A percentile compares a stretch with the other conserved stretches of the same genome.
These are phyloP conservation scores for Drosophila mimica DNA, from an alignment of 2,888 invertebrate genomes.

Conservation along the genomic window DNA sequence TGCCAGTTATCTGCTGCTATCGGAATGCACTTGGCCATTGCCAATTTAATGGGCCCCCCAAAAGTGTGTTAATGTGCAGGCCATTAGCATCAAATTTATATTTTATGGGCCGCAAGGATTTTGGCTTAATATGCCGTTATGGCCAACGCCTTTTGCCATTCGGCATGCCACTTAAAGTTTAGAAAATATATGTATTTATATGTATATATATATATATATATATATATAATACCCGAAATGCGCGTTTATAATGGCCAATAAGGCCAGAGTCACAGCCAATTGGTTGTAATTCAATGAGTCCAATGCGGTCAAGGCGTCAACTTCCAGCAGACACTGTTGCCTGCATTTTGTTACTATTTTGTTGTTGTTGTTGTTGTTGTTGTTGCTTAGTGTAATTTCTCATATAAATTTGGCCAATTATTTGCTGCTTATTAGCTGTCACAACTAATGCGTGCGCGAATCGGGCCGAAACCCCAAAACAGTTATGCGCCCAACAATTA, in stretches of 20 bases:
- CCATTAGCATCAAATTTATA: slow-evolving; percentile 41
- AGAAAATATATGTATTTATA: slow-evolving; percentile 20
- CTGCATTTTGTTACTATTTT: slow-evolving; percentile 17
- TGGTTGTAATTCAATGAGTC: slow-evolving; percentile 55
- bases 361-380: slow-evolving; percentile 18
- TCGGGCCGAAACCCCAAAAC: slow-evolving; percentile 58
- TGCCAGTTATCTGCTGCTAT: slow-evolving; percentile 57
- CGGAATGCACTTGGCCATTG: slow-evolving; percentile 40
- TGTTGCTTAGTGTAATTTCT: slow-evolving; percentile 50
- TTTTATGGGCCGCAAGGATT: slow-evolving; percentile 48
- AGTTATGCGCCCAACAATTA: slow-evolving; percentile 71
- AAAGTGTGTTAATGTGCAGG: slow-evolving; percentile 50
- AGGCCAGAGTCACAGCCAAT: slow-evolving; percentile 59
- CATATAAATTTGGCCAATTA: slow-evolving; percentile 47
- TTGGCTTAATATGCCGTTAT: slow-evolving; percentile 9
- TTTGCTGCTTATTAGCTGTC: slow-evolving; percentile 67
- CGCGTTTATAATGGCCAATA: slow-evolving; percentile 66
- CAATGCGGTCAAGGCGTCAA: slow-evolving; percentile 78
- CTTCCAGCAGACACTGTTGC: slow-evolving; percentile 12
- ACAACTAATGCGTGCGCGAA: slow-evolving; percentile 58
- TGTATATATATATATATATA: not conserved
- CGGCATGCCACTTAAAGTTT: slow-evolving; percentile 52
- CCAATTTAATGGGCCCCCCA: slow-evolving; percentile 45
- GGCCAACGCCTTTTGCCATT: slow-evolving; percentile 31
- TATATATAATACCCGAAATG: slow-evolving; percentile 45